These are phyloP conservation scores for Lycophotia porphyrea DNA, from an alignment of 2,888 invertebrate genomes.

Conservation along the genomic window DNA sequence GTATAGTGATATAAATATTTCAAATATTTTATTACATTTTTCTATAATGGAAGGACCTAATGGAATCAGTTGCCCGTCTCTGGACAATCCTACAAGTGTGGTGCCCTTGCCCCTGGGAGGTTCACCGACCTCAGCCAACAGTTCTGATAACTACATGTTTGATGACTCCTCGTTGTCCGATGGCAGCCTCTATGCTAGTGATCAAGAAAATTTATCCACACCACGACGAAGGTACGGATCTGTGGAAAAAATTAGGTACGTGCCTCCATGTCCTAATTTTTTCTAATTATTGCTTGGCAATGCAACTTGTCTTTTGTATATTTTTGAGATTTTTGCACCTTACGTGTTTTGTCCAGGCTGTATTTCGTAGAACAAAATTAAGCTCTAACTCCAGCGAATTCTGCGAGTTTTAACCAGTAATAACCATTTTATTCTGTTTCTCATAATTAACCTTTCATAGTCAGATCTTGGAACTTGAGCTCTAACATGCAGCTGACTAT, in stretches of 20 bases:
- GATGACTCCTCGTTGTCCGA: conserved; percentile 91
- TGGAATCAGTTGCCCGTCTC: conserved; percentile 68
- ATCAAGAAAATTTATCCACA: conserved; percentile 94
- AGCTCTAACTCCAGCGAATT: conserved; percentile 13
- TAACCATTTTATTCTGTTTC: background rate
- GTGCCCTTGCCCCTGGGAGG: conserved; percentile 70
- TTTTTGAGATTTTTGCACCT: background rate
- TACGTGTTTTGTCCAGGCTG: background rate
- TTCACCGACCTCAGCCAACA: conserved; percentile 88
- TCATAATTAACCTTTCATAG: background rate
- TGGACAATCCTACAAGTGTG: conserved; percentile 67
- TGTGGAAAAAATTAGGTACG: conserved; percentile 13
- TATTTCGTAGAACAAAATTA: background rate
- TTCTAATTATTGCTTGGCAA: conserved; percentile 19
- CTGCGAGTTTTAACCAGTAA: background rate
- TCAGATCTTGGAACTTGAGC: background rate
- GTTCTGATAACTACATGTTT: conserved; percentile 93
- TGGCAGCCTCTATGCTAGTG: conserved; percentile 94
- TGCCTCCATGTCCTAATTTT: background rate
- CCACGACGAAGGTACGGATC: conserved; percentile 91
- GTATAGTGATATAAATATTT: conserved; percentile 15
- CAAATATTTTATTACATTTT: conserved; percentile 62
- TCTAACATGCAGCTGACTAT: background rate
- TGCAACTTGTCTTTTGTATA: background rate
- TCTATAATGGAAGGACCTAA: conserved; percentile 75